Percentiles rank a stretch among this genome's conserved stretches.
These are phyloP conservation scores for Haemorhous mexicanus DNA, from an alignment of 2,113 vertebrate genomes.

Conservation along the genomic window DNA sequence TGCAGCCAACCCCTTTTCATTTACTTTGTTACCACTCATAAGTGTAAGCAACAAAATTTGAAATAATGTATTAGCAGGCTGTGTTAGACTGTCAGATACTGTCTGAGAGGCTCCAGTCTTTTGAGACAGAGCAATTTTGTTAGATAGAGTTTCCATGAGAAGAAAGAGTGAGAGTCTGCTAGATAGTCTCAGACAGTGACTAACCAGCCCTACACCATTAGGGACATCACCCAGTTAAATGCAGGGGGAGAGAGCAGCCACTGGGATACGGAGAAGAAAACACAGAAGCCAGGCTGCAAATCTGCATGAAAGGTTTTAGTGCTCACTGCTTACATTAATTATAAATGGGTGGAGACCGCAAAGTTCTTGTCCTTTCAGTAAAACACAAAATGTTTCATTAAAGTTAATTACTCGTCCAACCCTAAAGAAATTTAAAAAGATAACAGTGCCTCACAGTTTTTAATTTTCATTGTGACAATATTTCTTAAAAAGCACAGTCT, in stretches of 20 bases:
- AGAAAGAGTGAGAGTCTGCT: neutral
- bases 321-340: neutral
- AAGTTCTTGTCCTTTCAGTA: neutral
- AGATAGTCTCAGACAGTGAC: neutral
- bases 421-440: neutral
- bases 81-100: neutral
- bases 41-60: neutral
- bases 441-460: neutral
- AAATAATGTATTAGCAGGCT: neutral
- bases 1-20: neutral
- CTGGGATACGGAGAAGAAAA: neutral
- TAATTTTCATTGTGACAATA: neutral
- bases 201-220: neutral
- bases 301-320: neutral
- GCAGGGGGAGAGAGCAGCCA: neutral
- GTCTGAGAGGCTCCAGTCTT: neutral
- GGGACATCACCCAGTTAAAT: neutral
- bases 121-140: neutral
- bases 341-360: neutral
- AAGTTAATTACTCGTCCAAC: neutral
- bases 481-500: neutral
- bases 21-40: neutral
- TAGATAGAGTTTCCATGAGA: neutral
- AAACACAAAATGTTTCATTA: neutral
- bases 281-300: neutral